A percentile compares a stretch with the other conserved stretches of the same genome.
Evolutionary conservation across 2,888 invertebrate species (phyloP).

Genomic region (Exocentrus adspersus): DNA sequence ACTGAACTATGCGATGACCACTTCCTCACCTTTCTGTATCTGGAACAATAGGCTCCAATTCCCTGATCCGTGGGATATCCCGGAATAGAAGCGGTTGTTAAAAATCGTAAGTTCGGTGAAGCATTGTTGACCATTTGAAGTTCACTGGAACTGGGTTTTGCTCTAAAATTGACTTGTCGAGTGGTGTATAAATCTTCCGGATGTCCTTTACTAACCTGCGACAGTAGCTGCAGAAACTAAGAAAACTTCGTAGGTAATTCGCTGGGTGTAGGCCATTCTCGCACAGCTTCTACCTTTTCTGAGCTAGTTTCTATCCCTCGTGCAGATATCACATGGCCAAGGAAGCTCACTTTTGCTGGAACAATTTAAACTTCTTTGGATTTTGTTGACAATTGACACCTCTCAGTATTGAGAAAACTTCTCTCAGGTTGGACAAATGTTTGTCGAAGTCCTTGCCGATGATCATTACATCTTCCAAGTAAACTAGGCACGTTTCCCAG

Average conservation of each 20-base stretch:
- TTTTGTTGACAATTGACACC: no score
- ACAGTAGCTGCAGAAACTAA: neutral
- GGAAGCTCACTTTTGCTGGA: neutral
- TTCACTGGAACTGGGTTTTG: neutral
- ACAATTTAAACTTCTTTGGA: neutral
- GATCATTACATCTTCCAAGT: neutral
- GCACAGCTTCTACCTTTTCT: neutral
- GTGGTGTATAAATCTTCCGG: neutral
- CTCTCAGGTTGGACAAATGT: neutral
- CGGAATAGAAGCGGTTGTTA: neutral
- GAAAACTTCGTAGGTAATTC: neutral
- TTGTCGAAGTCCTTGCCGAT: neutral
- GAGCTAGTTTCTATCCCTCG: neutral
- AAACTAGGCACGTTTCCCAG: neutral
- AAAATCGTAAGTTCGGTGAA: neutral
- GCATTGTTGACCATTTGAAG: neutral
- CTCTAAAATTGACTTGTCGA: neutral
- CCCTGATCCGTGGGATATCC: slow-evolving; percentile 1
- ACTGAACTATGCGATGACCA: slow-evolving; percentile 45
- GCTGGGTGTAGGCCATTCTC: neutral
- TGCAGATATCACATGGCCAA: neutral
- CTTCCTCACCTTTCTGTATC: slow-evolving; percentile 30
- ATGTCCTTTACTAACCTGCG: neutral
- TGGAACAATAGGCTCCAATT: slow-evolving; percentile 31
- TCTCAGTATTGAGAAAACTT: neutral